phyloP scores from a whole-genome alignment of 2,113 vertebrate genomes.

The Rhinolophus ferrumequinum region DNA sequence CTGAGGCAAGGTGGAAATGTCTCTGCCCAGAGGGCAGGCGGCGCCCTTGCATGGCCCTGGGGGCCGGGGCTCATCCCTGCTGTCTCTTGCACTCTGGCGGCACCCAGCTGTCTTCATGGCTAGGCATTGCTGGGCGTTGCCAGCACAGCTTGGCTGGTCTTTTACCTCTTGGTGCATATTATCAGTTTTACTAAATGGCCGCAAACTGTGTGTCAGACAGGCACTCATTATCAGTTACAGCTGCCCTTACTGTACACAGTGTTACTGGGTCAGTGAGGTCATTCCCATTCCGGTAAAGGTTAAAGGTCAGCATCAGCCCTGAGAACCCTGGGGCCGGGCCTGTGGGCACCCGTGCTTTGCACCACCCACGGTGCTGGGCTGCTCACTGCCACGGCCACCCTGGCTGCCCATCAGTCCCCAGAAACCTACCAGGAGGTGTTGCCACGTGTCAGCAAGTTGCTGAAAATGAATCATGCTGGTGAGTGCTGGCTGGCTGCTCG shows the following conservation, averaged over 20 bases:
- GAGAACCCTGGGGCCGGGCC: background rate
- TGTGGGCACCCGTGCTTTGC: rapidly evolving
- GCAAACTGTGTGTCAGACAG: background rate
- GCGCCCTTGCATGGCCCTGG: background rate
- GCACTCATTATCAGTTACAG: rapidly evolving
- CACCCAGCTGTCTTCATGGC: background rate
- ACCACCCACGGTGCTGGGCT: rapidly evolving
- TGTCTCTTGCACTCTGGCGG: rapidly evolving
- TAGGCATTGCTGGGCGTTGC: background rate
- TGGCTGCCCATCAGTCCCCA: background rate
- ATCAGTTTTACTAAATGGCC: background rate
- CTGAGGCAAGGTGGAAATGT: rapidly evolving
- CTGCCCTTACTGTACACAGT: background rate
- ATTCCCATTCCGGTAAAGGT: rapidly evolving
- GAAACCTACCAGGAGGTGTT: background rate
- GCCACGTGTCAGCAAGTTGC: background rate
- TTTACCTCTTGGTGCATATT: background rate
- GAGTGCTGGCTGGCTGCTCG: background rate
- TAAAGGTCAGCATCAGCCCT: rapidly evolving
- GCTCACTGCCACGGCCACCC: background rate
- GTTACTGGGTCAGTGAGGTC: rapidly evolving
- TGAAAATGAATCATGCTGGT: background rate
- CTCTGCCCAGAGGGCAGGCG: background rate
- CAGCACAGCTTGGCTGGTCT: background rate
- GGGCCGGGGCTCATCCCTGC: background rate